Evolutionary conservation across 1,140 invertebrate species (phyloP).

Genomic region (Tigriopus japonicus): DNA sequence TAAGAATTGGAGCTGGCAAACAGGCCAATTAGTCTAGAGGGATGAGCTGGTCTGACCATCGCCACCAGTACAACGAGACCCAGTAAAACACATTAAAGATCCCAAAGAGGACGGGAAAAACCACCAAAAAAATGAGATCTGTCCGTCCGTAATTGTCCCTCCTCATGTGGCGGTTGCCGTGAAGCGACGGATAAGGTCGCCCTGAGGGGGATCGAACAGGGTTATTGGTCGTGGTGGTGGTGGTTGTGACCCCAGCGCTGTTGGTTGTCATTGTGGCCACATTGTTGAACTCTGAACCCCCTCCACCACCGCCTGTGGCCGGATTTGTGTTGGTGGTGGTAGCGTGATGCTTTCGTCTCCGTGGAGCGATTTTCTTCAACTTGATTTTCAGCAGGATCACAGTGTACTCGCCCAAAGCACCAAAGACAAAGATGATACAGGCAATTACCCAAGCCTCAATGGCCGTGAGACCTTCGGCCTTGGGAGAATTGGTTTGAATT

Average conservation of each 20-base stretch:
- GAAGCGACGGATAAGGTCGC: neutral
- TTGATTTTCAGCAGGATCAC: slow-evolving; percentile 5
- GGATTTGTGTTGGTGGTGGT: neutral
- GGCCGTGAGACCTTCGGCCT: neutral
- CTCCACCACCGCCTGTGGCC: neutral
- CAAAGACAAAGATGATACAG: slow-evolving; percentile 5
- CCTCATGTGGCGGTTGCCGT: neutral
- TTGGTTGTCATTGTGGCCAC: neutral
- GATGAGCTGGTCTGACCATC: neutral
- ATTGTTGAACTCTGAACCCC: neutral
- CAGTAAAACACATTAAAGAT: slow-evolving; percentile 6
- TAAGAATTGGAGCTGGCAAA: no score
- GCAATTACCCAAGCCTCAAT: slow-evolving; percentile 9
- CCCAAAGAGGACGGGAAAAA: neutral
- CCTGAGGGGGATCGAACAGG: neutral
- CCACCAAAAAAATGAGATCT: neutral
- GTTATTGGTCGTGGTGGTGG: neutral
- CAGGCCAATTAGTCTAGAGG: no score
- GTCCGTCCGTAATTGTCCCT: neutral
- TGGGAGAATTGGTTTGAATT: slow-evolving; percentile 11
- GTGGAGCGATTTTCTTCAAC: neutral
- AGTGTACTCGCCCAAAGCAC: slow-evolving; percentile 1
- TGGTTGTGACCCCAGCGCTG: neutral
- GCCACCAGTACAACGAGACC: neutral
- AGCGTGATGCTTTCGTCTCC: neutral